A percentile compares a stretch with the other conserved stretches of the same genome.
Conservation (phyloP, 2,797 vertebrate species). For the Sciurus carolinensis region DNA sequence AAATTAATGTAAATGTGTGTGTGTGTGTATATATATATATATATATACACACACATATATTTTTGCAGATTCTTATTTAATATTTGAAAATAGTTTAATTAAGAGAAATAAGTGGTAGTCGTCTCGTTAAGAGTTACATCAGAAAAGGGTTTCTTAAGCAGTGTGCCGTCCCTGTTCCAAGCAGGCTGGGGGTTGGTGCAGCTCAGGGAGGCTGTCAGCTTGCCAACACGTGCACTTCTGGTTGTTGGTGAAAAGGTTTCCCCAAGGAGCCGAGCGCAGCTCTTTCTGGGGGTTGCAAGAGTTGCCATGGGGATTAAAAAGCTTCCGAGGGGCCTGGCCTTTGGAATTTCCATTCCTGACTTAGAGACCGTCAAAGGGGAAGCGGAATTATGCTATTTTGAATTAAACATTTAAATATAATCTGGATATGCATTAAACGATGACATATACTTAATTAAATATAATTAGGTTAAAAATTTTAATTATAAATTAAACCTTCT, state of each 20-base stretch:
- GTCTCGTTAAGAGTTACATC: not conserved
- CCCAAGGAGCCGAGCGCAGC: not conserved
- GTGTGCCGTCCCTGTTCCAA: not conserved
- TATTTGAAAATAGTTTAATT: not conserved
- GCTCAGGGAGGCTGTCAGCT: not conserved
- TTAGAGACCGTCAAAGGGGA: constrained; percentile 61
- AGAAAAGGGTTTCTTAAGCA: not conserved
- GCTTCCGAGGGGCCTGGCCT: not conserved
- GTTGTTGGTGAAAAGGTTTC: constrained; percentile 23
- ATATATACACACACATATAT: too few species aligned
- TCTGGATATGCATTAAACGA: not conserved
- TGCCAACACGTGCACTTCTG: not conserved
- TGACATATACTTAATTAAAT: constrained; percentile 56
- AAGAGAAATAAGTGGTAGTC: not conserved
- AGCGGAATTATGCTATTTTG: constrained; percentile 51
- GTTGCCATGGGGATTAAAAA: not conserved
- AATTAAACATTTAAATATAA: constrained; percentile 39
- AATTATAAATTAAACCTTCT: constrained; percentile 44
- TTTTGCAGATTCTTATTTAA: not conserved
- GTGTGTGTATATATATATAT: too few species aligned
- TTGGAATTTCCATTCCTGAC: constrained; percentile 38
- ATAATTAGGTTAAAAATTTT: constrained; percentile 49
- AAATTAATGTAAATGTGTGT: not conserved
- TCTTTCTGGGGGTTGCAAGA: not conserved
- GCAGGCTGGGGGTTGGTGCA: not conserved